Base-by-base conservation (phyloP, 2,888 invertebrate species). In the Heliconius ethilla region DNA sequence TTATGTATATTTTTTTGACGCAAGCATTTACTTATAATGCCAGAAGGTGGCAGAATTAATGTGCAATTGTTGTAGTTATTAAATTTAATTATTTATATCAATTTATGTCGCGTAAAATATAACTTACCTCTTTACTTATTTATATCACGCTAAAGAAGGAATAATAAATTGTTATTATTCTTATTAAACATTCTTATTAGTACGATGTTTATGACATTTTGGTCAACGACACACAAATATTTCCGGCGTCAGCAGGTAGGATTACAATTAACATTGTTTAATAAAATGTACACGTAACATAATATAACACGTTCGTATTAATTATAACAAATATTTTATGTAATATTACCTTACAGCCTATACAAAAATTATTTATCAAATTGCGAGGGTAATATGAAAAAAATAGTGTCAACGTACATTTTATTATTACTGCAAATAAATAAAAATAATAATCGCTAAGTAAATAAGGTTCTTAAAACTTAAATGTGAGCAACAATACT, bases 201-300 rank as follows among this genome's bases (percentile, higher is more conserved):
- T 3, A 18, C 4, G 37, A 73, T 63, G 63, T 62, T 62, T 29
- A 33, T 33, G 11, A 72, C 29, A 73, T 73, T 62, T 62, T 62
- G 37, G 33, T 27, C 73, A 63, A 63, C 62, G 76, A 70, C 70
- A 76, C 70, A 45, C 65, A 45, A 76, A 76, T 55, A 66, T 72
- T 66, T 72, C 55, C 55, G 37, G 66, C 37, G 59, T 77, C 77
- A 73, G 77, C 77, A 55, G 66, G 25, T 77, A 55, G 45, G 27
- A 77, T 77, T 62, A 59, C 77, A 67, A 66, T 77, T 72, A 66
- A 70, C 76, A 65, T 55, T 73, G 66, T 76, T 73, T 73, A 63
- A 63, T 37, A 62, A 63, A 73, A 73, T n/a, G 73, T 66, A 73
- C 77, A 77, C 73, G 77, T 73, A 55, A 77, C 72, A 66, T 13